A percentile compares a stretch with the other conserved stretches of the same genome.
Conservation (phyloP, 1,140 invertebrate species). For the Zaprionus africanus region DNA sequence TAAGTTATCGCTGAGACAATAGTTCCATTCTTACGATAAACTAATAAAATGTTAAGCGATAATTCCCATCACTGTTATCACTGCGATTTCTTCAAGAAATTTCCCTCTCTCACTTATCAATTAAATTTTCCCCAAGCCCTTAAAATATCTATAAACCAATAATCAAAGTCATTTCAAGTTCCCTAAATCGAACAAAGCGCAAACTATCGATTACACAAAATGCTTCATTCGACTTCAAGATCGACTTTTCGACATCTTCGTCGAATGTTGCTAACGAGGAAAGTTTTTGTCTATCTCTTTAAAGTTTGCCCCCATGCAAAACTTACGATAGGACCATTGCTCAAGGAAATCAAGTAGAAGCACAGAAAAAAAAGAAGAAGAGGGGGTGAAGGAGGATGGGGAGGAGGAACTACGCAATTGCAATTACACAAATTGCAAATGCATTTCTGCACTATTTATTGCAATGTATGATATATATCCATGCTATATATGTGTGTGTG, state of each 20-base stretch:
- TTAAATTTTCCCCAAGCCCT: neutral
- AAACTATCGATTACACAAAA: conserved; percentile 49
- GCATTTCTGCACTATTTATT: conserved; percentile 50
- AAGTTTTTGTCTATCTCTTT: conserved; percentile 33
- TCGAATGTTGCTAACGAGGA: conserved; percentile 23
- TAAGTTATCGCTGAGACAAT: too few relatives aligned
- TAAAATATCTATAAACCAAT: neutral
- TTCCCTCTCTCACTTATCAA: neutral
- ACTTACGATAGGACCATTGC: conserved; percentile 5
- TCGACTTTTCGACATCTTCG: conserved; percentile 8
- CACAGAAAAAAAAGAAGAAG: neutral
- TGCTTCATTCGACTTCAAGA: neutral
- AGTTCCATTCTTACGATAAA: too few relatives aligned
- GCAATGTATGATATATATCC: conserved; percentile 22
- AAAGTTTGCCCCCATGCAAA: neutral
- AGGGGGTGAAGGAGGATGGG: neutral
- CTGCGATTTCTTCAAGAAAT: neutral
- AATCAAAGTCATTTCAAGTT: neutral
- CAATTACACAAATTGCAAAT: conserved; percentile 41
- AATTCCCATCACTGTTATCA: too few relatives aligned
- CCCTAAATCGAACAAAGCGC: neutral
- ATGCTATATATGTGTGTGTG: conserved; percentile 1
- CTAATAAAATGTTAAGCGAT: too few relatives aligned
- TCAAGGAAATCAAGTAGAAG: neutral
- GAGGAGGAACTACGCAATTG: conserved; percentile 29